Percentiles rank a stretch among this genome's conserved stretches.
Evolutionary conservation across 2,888 invertebrate genomes (phyloP).

Genomic region (Leucoma salicis): DNA sequence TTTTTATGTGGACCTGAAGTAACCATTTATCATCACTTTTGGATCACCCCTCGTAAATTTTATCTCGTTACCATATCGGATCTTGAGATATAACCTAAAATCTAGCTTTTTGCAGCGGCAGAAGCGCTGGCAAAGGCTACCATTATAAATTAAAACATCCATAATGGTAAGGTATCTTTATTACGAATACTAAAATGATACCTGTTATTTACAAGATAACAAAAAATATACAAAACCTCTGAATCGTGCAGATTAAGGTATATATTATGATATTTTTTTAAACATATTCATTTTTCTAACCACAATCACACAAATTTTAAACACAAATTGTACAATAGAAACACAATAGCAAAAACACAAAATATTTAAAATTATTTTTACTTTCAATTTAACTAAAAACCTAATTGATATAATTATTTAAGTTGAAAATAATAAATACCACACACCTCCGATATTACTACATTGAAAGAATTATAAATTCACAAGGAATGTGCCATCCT

Average conservation of each 20-base stretch:
- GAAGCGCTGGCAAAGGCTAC: too few species aligned
- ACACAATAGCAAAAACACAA: conserved; percentile 22
- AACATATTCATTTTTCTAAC: conserved; percentile 16
- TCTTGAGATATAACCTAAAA: too few species aligned
- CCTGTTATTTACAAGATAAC: conserved; percentile 64
- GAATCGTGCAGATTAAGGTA: conserved; percentile 27
- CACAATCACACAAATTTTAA: conserved; percentile 21
- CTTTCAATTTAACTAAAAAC: conserved; percentile 36
- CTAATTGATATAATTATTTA: conserved; percentile 46
- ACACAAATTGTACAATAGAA: conserved; percentile 21
- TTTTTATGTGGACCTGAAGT: too few species aligned
- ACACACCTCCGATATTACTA: conserved; percentile 52
- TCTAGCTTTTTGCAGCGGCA: too few species aligned
- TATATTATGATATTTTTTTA: conserved; percentile 17
- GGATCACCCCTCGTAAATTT: too few species aligned
- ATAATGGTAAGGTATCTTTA: conserved; percentile 67
- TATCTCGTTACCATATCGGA: too few species aligned
- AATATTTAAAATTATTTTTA: conserved; percentile 29
- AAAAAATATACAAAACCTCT: conserved; percentile 52
- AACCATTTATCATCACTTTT: too few species aligned
- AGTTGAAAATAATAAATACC: conserved; percentile 63
- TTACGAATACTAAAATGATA: conserved; percentile 66
- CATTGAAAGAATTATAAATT: conserved; percentile 36
- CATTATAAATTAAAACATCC: conserved; percentile 45
- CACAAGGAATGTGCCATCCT: conserved; percentile 50